Evolutionary conservation across 1,140 invertebrate species (phyloP).

Genomic region (Harpegnathos saltator): DNA sequence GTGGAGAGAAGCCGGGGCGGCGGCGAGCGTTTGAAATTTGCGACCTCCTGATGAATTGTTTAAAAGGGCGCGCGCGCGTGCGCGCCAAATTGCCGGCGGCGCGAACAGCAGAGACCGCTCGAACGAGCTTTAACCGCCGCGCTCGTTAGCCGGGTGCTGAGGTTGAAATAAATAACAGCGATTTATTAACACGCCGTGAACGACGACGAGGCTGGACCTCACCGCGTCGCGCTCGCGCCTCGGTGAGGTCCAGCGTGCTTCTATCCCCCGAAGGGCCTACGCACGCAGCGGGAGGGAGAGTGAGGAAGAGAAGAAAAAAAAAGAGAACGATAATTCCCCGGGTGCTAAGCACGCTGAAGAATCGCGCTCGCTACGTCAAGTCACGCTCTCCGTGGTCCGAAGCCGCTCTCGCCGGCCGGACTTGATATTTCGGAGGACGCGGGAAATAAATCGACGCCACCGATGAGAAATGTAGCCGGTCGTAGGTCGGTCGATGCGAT

Average conservation of each 20-base stretch:
- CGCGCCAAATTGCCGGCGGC: slow-evolving; percentile 12
- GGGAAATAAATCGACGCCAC: not conserved
- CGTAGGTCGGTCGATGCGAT: too few species aligned
- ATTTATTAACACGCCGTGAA: slow-evolving; percentile 65
- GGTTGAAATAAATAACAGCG: slow-evolving; percentile 64
- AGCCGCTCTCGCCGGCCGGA: too few species aligned
- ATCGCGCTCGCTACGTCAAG: not conserved
- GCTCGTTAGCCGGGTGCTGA: slow-evolving; percentile 54
- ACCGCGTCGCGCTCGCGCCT: not conserved
- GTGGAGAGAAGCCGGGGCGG: too few species aligned
- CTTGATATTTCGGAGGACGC: not conserved
- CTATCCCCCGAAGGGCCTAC: not conserved
- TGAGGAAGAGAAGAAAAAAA: not conserved
- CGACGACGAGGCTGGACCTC: slow-evolving; percentile 23
- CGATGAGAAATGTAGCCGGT: not conserved
- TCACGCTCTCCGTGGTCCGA: too few species aligned
- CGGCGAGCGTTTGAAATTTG: not conserved
- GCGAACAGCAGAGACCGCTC: not conserved
- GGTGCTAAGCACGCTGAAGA: slow-evolving; percentile 31
- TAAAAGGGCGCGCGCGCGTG: not conserved
- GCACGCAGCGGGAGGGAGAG: too few species aligned
- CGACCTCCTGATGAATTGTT: slow-evolving; percentile 40
- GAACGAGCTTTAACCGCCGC: slow-evolving; percentile 37
- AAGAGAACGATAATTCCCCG: slow-evolving; percentile 45
- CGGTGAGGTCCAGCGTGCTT: slow-evolving; percentile 25